A percentile compares a stretch with the other conserved stretches of the same genome.
phyloP scores from a whole-genome alignment of 2,797 vertebrate genomes.

The Lates japonicus region DNA sequence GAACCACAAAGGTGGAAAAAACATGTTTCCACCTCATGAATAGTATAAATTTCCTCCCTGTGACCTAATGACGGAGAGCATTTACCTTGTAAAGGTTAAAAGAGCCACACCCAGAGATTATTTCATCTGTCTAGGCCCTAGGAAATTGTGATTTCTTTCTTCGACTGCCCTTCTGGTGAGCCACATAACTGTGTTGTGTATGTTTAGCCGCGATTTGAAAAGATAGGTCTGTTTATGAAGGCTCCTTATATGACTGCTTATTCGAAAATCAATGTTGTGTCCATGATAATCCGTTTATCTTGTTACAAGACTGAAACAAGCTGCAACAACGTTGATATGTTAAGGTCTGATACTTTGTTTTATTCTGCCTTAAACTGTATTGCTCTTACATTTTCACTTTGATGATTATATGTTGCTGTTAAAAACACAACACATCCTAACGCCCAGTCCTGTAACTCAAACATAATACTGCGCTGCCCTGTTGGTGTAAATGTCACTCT shows the following conservation, averaged over 20 bases:
- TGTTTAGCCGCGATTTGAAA: conserved; percentile 36
- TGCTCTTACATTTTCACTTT: background rate
- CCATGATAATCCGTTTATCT: background rate
- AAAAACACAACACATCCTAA: background rate
- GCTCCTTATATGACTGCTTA: background rate
- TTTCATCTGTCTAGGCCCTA: conserved; percentile 3
- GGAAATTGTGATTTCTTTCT: conserved; percentile 21
- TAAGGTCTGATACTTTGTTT: background rate
- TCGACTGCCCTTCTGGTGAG: conserved; percentile 77
- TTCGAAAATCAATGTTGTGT: background rate
- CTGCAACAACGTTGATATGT: background rate
- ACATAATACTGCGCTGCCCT: conserved; percentile 53
- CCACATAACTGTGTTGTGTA: background rate
- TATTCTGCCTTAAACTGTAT: background rate
- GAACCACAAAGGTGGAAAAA: background rate
- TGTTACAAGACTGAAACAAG: background rate
- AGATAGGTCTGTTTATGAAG: background rate
- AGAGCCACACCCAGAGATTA: conserved; percentile 67
- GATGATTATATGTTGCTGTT: background rate
- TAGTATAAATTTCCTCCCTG: background rate
- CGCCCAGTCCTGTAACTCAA: background rate
- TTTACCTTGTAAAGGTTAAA: conserved; percentile 69
- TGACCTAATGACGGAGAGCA: conserved; percentile 48
- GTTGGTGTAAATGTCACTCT: conserved; percentile 38
- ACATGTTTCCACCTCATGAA: background rate